Base-by-base conservation (phyloP, 2,113 vertebrate genomes). In the Tupaia tana region DNA sequence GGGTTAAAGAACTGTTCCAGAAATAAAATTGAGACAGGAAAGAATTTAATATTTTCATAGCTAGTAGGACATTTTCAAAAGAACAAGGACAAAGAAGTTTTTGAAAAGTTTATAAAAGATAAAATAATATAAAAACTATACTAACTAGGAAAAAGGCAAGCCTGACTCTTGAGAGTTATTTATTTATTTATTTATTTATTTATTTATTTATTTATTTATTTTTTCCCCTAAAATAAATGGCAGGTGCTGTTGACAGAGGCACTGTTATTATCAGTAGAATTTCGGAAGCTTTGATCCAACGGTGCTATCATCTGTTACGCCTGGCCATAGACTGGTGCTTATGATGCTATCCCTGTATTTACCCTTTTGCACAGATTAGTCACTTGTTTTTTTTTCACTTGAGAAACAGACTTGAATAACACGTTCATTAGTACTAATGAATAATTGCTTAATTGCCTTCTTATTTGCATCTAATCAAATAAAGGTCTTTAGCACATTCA, bases 381-480 rank as follows among this genome's bases (percentile, higher is more conserved):
- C 12, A 54, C 63, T 88, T 71, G 16, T 43, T 86, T 97, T 89
- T 88, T 77, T 89, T 97, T 94, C n/a, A 92, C 88, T 87, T 95
- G 73, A n/a, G 85, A 98, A 97, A 96, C 78, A 96, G 92, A 85
- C 29, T 14, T 75, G 77, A 97, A 90, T 94, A 97, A 64, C 25
- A 70, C 87, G 90, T 77, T 96, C 31, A 85, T 96, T 97, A 74
- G 25, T 95, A n/a, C 81, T 97, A 95, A 97, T 98, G 96, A 98
- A 86, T 97, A 97, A 98, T 94, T 82, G 96, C n/a, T 96, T 98
- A 86, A 95, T 58, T 91, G 18, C 70, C 95, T 95, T 71, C 79
- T 79, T 90, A 58, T 97, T 97, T 87, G 11, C 95, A 93, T 59
- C 16, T 96, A 94, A 94, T 97, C 95, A 85, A 71, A 95, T 81